Conservation (phyloP, 2,797 vertebrate genomes). For the Buphagus erythrorhynchus region DNA sequence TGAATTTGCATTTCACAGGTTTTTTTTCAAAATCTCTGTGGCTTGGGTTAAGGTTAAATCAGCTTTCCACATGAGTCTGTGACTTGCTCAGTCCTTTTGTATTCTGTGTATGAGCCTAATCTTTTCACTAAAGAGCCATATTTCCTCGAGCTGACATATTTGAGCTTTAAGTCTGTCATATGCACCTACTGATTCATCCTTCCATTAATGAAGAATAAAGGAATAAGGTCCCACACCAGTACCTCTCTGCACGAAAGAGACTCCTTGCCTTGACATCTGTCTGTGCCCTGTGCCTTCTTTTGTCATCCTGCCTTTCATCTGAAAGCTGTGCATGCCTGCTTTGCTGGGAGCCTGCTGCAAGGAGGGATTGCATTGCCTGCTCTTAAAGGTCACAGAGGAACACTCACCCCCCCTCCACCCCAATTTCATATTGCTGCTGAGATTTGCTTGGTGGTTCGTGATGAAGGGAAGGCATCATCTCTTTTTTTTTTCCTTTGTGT, state of each 20-base stretch:
- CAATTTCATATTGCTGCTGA: not conserved
- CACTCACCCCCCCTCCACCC: not conserved
- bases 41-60: slow-evolving; percentile 28
- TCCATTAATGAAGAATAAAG: slow-evolving; percentile 15
- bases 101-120: not conserved
- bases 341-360: not conserved
- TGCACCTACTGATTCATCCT: not conserved
- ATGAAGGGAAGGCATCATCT: not conserved
- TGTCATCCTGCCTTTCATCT: not conserved
- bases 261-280: not conserved
- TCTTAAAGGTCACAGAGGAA: not conserved
- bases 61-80: not conserved
- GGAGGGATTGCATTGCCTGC: not conserved
- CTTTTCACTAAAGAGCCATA: not conserved
- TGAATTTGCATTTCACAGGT: slow-evolving; percentile 31
- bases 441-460: not conserved
- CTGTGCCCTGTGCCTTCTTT: not conserved
- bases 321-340: not conserved
- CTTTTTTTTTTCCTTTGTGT: not conserved
- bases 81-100: slow-evolving; percentile 13
- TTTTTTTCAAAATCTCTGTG: not conserved
- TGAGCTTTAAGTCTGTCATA: not conserved
- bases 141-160: not conserved
- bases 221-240: not conserved
- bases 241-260: not conserved